Percentiles rank a stretch among this genome's conserved stretches.
Evolutionary conservation across 2,113 vertebrate genomes (phyloP).

Genomic region (Phalacrocorax carbo): DNA sequence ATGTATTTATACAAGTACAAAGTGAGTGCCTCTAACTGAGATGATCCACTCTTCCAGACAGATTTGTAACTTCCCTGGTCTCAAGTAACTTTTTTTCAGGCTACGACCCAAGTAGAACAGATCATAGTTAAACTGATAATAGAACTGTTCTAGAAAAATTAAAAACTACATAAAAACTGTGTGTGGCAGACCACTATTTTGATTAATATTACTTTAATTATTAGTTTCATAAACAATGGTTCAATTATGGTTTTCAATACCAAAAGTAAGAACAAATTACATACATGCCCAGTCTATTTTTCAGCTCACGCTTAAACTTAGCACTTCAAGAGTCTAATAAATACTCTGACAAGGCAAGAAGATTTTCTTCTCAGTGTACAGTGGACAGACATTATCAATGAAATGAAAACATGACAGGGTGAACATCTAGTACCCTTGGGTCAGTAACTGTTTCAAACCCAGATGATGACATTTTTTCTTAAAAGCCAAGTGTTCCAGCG

Average conservation of each 20-base stretch:
- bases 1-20: background rate
- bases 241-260: background rate
- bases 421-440: background rate
- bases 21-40: background rate
- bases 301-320: background rate
- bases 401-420: background rate
- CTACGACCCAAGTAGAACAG: background rate
- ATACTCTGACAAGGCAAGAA: background rate
- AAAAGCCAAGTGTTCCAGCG: background rate
- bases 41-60: background rate
- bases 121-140: background rate
- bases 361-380: background rate
- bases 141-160: conserved; percentile 61
- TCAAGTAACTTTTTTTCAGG: background rate
- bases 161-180: conserved; percentile 50
- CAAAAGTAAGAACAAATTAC: background rate
- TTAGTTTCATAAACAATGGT: background rate
- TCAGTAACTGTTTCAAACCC: background rate
- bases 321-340: background rate
- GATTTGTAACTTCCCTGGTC: background rate
- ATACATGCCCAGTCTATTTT: background rate
- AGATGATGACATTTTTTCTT: background rate
- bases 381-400: background rate
- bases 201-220: conserved; percentile 10
- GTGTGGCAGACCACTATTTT: conserved; percentile 12